A percentile compares a stretch with the other conserved stretches of the same genome.
Evolutionary conservation across 2,113 vertebrate species (phyloP).

Genomic region (Myanophis thanlyinensis): DNA sequence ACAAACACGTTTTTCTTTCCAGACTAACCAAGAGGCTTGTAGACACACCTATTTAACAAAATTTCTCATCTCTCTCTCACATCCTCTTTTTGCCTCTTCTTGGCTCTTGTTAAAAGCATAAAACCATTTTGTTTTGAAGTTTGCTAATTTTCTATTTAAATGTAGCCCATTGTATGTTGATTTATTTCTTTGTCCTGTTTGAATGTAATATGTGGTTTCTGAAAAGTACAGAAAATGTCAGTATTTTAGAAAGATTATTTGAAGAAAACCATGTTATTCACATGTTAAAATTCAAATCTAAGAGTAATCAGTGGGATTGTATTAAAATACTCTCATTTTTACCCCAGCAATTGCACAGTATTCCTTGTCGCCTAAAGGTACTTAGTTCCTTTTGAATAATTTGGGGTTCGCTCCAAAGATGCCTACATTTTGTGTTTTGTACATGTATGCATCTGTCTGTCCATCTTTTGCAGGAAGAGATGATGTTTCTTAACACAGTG

Average conservation of each 20-base stretch:
- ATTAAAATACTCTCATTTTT: not conserved
- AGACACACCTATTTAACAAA: too few species aligned
- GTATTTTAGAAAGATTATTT: not conserved
- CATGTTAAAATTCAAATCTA: not conserved
- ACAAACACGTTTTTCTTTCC: too few species aligned
- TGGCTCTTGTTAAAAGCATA: not conserved
- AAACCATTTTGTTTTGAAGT: not conserved
- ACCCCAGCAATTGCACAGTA: not conserved
- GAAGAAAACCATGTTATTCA: not conserved
- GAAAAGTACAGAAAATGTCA: not conserved
- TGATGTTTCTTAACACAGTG: too few species aligned
- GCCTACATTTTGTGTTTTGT: not conserved
- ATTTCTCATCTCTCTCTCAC: too few species aligned
- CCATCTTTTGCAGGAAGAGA: too few species aligned
- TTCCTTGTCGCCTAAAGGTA: not conserved
- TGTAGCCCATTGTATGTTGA: not conserved
- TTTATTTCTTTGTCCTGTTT: not conserved
- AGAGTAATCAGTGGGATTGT: not conserved
- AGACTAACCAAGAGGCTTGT: too few species aligned
- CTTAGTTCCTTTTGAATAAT: too few species aligned
- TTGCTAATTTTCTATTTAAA: not conserved
- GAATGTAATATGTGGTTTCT: not conserved
- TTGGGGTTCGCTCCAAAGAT: not conserved
- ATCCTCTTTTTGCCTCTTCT: not conserved
- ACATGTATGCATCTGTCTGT: too few species aligned